Evolutionary conservation across 2,888 invertebrate species (phyloP).

Genomic region (Lasioglossum villosulum): DNA sequence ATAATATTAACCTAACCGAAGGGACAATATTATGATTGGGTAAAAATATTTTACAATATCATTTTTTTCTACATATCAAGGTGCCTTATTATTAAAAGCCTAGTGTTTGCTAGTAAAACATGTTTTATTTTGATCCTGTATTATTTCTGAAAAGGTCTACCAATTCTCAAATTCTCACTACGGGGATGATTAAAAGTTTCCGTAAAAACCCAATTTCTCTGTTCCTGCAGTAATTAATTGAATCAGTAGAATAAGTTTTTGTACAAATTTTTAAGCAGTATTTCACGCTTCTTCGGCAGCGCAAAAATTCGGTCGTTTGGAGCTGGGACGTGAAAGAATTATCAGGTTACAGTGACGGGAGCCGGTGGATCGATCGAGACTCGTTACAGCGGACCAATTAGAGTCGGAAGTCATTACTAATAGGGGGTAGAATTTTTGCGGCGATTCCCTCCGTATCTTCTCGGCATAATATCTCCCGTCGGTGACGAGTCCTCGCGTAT

Average conservation of each 20-base stretch:
- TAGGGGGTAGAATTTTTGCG: conserved; percentile 36
- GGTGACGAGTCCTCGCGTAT: conserved; percentile 37
- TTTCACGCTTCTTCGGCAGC: neutral
- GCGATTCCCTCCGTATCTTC: conserved; percentile 25
- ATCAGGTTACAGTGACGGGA: conserved; percentile 14
- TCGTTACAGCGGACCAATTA: conserved; percentile 52
- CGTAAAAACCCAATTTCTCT: neutral
- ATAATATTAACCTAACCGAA: too few relatives aligned
- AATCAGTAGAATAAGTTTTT: neutral
- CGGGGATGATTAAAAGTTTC: neutral
- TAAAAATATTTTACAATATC: too few relatives aligned
- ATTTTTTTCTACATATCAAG: too few relatives aligned
- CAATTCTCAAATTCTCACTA: neutral
- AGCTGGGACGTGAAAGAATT: conserved; percentile 14
- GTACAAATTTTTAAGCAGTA: neutral
- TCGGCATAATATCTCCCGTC: conserved; percentile 49
- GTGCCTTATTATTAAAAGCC: neutral
- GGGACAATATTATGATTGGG: too few relatives aligned
- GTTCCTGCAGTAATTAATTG: neutral
- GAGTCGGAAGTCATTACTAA: conserved; percentile 38
- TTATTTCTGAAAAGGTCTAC: neutral
- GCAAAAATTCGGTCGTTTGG: neutral
- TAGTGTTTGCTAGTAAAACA: neutral
- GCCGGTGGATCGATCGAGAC: conserved; percentile 33
- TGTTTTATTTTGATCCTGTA: neutral